Percentiles rank a stretch among this genome's conserved stretches.
These are phyloP conservation scores for Ommatoiulus sabulosus DNA, from an alignment of 2,888 invertebrate species.

Conservation along the genomic window DNA sequence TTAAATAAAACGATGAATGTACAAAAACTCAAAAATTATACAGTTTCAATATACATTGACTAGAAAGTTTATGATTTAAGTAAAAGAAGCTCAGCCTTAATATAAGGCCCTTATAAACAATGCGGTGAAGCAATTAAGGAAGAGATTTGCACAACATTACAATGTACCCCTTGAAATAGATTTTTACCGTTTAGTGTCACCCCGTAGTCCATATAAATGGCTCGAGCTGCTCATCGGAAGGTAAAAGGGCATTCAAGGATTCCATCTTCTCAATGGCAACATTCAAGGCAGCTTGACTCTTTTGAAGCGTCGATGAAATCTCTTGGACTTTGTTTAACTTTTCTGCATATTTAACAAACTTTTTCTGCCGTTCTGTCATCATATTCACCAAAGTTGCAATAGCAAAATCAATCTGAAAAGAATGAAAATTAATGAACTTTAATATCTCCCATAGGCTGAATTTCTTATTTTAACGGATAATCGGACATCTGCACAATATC, in stretches of 20 bases:
- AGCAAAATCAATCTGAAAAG: constrained; percentile 77
- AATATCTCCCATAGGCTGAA: neutral
- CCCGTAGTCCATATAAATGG: constrained; percentile 91
- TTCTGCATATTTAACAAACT: constrained; percentile 87
- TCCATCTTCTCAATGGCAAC: constrained; percentile 88
- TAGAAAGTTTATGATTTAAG: neutral
- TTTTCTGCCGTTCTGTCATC: constrained; percentile 84
- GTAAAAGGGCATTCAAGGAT: constrained; percentile 83
- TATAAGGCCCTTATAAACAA: neutral
- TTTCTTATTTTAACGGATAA: neutral
- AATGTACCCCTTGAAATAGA: constrained; percentile 28
- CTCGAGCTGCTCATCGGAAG: constrained; percentile 84
- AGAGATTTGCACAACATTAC: neutral
- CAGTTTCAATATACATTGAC: neutral
- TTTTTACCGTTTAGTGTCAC: constrained; percentile 62
- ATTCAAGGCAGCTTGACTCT: constrained; percentile 84
- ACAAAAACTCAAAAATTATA: neutral
- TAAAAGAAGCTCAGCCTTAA: neutral
- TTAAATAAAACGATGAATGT: neutral
- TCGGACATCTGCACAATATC: too few species aligned
- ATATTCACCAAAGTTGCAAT: constrained; percentile 77
- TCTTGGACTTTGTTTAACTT: constrained; percentile 85
- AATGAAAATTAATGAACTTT: neutral
- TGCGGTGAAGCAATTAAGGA: neutral
- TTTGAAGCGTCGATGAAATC: constrained; percentile 82